Evolutionary conservation across 2,888 invertebrate genomes (phyloP).

Genomic region (Eurytoma californica): DNA sequence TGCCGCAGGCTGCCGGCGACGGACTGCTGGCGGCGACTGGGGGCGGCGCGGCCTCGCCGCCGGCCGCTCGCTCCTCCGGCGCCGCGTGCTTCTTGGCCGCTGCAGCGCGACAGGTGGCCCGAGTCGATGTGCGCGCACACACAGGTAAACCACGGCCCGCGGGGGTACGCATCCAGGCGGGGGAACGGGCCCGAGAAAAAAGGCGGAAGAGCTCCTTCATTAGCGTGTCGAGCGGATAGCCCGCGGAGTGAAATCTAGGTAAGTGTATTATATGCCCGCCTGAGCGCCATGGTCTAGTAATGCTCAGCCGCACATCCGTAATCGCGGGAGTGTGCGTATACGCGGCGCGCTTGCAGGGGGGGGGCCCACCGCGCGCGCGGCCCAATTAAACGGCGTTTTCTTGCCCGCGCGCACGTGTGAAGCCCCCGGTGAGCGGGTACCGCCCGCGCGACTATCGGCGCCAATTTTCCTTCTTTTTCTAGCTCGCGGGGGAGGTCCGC

Average conservation of each 20-base stretch:
- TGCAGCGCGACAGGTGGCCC: conserved; percentile 65
- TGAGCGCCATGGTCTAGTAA: conserved; percentile 74
- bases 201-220: conserved; percentile 7
- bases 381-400: conserved; percentile 44
- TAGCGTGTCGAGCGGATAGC: conserved; percentile 54
- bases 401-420: not conserved
- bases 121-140: conserved; percentile 54
- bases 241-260: conserved; percentile 73
- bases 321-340: conserved; percentile 65
- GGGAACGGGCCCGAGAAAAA: conserved; percentile 16
- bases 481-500: no score
- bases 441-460: not conserved
- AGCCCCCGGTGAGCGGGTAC: not conserved
- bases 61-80: conserved; percentile 59
- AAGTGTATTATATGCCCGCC: conserved; percentile 74
- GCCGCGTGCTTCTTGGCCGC: conserved; percentile 72
- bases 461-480: no score
- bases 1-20: conserved; percentile 65
- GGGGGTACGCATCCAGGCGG: not conserved
- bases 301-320: conserved; percentile 67
- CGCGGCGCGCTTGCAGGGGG: conserved; percentile 23
- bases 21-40: conserved; percentile 68
- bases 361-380: conserved; percentile 23
- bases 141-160: not conserved
- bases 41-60: conserved; percentile 60